Conservation (phyloP, 2,888 invertebrate genomes). For the Bibio marci region DNA sequence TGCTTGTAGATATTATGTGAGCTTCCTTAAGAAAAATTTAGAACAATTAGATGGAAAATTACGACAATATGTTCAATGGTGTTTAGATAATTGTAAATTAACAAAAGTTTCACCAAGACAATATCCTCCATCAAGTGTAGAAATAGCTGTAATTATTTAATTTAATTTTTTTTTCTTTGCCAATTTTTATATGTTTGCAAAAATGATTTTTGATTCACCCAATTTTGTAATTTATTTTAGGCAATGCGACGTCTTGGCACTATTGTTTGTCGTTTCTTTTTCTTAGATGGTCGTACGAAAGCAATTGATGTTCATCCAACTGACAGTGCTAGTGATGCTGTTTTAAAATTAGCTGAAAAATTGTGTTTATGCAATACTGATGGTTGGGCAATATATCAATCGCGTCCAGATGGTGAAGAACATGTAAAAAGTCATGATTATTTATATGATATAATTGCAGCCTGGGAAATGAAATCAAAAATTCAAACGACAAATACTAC, state of each 20-base stretch:
- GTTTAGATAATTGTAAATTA: slow-evolving; percentile 80
- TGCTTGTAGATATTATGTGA: slow-evolving; percentile 47
- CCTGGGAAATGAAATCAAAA: slow-evolving; percentile 72
- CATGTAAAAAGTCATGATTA: slow-evolving; percentile 84
- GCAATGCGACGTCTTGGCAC: slow-evolving; percentile 83
- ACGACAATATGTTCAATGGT: slow-evolving; percentile 83
- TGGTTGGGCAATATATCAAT: slow-evolving; percentile 92
- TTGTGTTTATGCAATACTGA: slow-evolving; percentile 66
- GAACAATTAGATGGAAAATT: slow-evolving; percentile 45
- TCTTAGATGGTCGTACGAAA: slow-evolving; percentile 86
- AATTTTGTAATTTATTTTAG: slow-evolving; percentile 26
- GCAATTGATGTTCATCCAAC: slow-evolving; percentile 91
- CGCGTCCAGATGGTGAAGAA: slow-evolving; percentile 70
- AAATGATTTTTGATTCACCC: not conserved
- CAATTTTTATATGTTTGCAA: not conserved
- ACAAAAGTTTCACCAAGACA: slow-evolving; percentile 65
- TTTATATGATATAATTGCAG: slow-evolving; percentile 82
- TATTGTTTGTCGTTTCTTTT: slow-evolving; percentile 85
- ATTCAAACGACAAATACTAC: slow-evolving; percentile 30
- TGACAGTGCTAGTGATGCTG: slow-evolving; percentile 82
- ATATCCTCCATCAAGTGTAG: slow-evolving; percentile 79
- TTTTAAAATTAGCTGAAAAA: slow-evolving; percentile 75
- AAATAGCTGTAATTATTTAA: slow-evolving; percentile 59
- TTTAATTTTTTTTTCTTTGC: not conserved
- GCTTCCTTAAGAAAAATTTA: slow-evolving; percentile 54